Conservation (phyloP, 2,797 vertebrate genomes). For the Enoplosus armatus region DNA sequence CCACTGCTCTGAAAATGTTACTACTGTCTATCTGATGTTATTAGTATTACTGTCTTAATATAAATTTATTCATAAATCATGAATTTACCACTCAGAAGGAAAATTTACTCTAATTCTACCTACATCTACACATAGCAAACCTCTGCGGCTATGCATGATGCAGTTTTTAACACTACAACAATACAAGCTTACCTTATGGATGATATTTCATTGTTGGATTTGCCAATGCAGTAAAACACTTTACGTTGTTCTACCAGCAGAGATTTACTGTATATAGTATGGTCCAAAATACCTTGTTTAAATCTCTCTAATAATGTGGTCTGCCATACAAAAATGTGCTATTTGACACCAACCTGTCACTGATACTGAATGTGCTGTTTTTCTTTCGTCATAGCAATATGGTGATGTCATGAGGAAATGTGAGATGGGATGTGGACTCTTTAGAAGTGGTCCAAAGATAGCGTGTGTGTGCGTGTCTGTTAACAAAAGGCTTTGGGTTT, state of each 20-base stretch:
- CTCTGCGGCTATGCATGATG: too few species aligned
- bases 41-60: not conserved
- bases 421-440: conserved; percentile 8
- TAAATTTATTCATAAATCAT: not conserved
- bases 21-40: not conserved
- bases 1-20: not conserved
- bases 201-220: too few species aligned
- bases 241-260: not conserved
- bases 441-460: not conserved
- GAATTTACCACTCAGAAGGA: not conserved
- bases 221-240: not conserved
- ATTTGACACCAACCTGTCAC: not conserved
- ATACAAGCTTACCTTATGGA: not conserved
- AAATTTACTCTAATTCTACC: too few species aligned
- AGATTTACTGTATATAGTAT: not conserved
- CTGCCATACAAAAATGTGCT: not conserved
- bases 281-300: not conserved
- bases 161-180: not conserved
- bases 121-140: too few species aligned
- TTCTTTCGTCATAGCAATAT: conserved; percentile 21
- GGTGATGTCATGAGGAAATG: conserved; percentile 35
- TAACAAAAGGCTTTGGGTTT: conserved; percentile 8
- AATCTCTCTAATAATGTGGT: not conserved
- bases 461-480: not conserved
- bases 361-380: conserved; percentile 2